A percentile compares a stretch with the other conserved stretches of the same genome.
phyloP scores from a whole-genome alignment of 2,888 invertebrate genomes.

The Microctonus brassicae region DNA sequence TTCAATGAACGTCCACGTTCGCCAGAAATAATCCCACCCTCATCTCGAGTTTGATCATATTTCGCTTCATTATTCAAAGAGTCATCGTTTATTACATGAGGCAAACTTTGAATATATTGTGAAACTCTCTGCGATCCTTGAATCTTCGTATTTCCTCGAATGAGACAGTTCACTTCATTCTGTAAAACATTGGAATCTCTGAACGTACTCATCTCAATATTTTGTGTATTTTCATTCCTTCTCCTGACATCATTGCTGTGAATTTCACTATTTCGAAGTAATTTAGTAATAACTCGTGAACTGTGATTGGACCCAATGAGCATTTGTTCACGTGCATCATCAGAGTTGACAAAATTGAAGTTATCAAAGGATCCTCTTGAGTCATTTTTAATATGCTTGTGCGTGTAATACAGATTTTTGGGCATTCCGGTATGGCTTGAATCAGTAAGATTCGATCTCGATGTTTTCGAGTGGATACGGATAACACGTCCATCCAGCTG shows the following conservation, averaged over 20 bases:
- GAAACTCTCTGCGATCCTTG: conserved; percentile 61
- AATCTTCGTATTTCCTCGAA: conserved; percentile 41
- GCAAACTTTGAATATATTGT: conserved; percentile 64
- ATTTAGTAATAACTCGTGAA: conserved; percentile 51
- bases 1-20: conserved; percentile 49
- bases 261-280: conserved; percentile 52
- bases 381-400: conserved; percentile 53
- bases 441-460: conserved; percentile 20
- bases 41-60: conserved; percentile 25
- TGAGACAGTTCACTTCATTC: conserved; percentile 39
- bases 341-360: conserved; percentile 48
- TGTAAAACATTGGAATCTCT: conserved; percentile 44
- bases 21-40: conserved; percentile 18
- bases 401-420: conserved; percentile 41
- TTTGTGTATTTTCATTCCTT: conserved; percentile 48
- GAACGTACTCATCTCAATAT: conserved; percentile 59
- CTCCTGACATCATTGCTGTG: conserved; percentile 44
- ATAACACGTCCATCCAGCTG: conserved; percentile 36
- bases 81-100: conserved; percentile 57
- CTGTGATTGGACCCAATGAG: conserved; percentile 61
- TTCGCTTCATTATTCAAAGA: conserved; percentile 44
- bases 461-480: conserved; percentile 33
- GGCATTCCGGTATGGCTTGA: conserved; percentile 20
- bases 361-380: conserved; percentile 44
- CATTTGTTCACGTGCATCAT: conserved; percentile 50